These are phyloP conservation scores for Scaptomyza reducta DNA, from an alignment of 2,888 invertebrate genomes.

Conservation along the genomic window DNA sequence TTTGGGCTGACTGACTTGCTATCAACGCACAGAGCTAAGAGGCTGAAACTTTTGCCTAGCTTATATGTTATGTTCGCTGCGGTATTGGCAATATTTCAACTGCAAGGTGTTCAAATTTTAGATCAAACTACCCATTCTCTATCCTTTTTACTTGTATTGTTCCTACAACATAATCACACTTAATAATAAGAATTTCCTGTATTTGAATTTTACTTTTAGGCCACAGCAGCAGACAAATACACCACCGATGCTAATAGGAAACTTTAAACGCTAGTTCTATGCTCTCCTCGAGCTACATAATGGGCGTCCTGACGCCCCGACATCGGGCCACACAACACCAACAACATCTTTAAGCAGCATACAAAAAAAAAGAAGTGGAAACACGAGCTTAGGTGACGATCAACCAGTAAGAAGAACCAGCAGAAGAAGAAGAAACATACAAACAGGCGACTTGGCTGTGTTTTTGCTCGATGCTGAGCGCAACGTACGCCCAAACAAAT, in stretches of 20 bases:
- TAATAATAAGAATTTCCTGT: background rate
- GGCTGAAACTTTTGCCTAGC: no score
- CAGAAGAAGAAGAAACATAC: background rate
- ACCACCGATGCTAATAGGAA: conserved; percentile 30
- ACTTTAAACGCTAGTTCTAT: conserved; percentile 32
- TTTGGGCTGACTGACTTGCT: no score
- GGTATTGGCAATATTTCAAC: no score
- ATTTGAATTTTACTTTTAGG: conserved; percentile 8
- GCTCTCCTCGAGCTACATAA: conserved; percentile 40
- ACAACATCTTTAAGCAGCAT: conserved; percentile 13
- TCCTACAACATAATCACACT: background rate
- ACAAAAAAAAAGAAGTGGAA: conserved; percentile 4
- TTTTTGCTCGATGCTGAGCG: conserved; percentile 18
- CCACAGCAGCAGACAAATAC: background rate
- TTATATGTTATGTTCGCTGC: no score
- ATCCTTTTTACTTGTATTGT: no score
- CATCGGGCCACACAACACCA: conserved; percentile 21
- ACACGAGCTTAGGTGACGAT: conserved; percentile 9
- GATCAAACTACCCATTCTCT: no score
- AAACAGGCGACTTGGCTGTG: conserved; percentile 2
- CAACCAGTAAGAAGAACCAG: background rate
- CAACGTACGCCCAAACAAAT: conserved; percentile 33
- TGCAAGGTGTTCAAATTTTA: no score
- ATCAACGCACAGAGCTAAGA: no score
- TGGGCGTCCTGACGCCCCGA: conserved; percentile 62